These are phyloP conservation scores for Magallana nippona DNA, from an alignment of 2,888 invertebrate genomes.

Conservation along the genomic window DNA sequence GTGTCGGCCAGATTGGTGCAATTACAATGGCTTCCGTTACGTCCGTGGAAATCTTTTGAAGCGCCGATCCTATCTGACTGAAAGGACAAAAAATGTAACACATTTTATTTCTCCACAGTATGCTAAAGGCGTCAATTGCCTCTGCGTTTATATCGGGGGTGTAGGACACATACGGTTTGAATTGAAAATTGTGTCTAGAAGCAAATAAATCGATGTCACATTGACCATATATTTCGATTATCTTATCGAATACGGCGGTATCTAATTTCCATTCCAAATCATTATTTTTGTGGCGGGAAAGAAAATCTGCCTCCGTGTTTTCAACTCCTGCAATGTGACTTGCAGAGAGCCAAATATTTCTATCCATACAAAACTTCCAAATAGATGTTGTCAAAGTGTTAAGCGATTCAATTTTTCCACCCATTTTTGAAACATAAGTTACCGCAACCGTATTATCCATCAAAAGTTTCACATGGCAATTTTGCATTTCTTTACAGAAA, in stretches of 20 bases:
- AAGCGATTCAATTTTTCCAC: conserved; percentile 1
- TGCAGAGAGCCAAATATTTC: conserved; percentile 47
- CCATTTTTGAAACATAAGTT: conserved; percentile 32
- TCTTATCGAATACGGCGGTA: too few species aligned
- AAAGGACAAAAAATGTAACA: conserved; percentile 55
- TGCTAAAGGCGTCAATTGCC: conserved; percentile 45
- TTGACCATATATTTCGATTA: too few species aligned
- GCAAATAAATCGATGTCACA: too few species aligned
- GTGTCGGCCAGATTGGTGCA: conserved; percentile 46
- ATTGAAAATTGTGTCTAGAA: too few species aligned
- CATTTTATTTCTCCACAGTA: conserved; percentile 45
- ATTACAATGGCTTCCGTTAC: conserved; percentile 32
- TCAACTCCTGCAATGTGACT: conserved; percentile 32
- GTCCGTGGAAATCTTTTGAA: conserved; percentile 41
- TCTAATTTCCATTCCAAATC: conserved; percentile 39
- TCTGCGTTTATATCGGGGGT: conserved; percentile 50
- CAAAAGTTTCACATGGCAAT: conserved; percentile 32
- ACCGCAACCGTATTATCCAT: conserved; percentile 43
- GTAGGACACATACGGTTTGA: too few species aligned
- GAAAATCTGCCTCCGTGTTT: conserved; percentile 39
- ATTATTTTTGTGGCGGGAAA: conserved; percentile 12
- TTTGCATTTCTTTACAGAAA: not conserved
- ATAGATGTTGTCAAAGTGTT: conserved; percentile 34
- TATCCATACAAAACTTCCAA: conserved; percentile 48
- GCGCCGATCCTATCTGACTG: conserved; percentile 43